These are phyloP conservation scores for Nebria brevicollis DNA, from an alignment of 2,888 invertebrate species.

Conservation along the genomic window DNA sequence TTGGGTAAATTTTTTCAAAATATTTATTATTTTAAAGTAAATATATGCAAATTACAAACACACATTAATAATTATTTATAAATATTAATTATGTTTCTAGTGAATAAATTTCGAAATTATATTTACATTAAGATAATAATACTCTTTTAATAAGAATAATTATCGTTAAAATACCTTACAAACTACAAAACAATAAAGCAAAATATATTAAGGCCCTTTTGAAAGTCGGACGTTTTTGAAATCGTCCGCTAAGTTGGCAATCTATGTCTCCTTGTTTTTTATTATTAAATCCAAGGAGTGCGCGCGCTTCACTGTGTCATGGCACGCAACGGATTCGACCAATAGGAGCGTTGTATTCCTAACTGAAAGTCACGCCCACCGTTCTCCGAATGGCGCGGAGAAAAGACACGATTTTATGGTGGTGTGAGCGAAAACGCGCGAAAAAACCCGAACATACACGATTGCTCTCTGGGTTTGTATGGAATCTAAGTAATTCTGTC, in stretches of 20 bases:
- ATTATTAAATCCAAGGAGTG: conserved; percentile 36
- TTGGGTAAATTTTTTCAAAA: conserved; percentile 13
- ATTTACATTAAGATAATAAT: conserved; percentile 7
- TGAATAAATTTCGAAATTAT: not conserved
- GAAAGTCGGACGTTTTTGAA: conserved; percentile 32
- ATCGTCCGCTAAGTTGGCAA: conserved; percentile 42
- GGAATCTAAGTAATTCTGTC: conserved; percentile 1
- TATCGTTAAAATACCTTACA: not conserved
- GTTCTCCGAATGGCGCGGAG: conserved; percentile 43
- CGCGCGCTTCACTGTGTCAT: conserved; percentile 13
- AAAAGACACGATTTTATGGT: conserved; percentile 16
- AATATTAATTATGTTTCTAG: no score
- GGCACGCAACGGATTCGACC: conserved; percentile 1
- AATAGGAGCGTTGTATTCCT: conserved; percentile 12
- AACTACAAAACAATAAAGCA: conserved; percentile 6
- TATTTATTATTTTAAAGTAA: not conserved
- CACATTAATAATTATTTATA: conserved; percentile 27
- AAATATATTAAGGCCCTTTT: conserved; percentile 14
- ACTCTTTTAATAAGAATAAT: not conserved
- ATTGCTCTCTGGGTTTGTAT: conserved; percentile 1
- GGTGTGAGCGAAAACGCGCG: conserved; percentile 13
- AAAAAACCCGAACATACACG: not conserved
- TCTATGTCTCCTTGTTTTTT: conserved; percentile 48
- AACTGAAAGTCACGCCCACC: conserved; percentile 26
- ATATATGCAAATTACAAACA: not conserved